Evolutionary conservation across 2,888 invertebrate genomes (phyloP), one percentile per base, ranked within the genome.

Genomic region (Lasioglossum leucozonium): DNA sequence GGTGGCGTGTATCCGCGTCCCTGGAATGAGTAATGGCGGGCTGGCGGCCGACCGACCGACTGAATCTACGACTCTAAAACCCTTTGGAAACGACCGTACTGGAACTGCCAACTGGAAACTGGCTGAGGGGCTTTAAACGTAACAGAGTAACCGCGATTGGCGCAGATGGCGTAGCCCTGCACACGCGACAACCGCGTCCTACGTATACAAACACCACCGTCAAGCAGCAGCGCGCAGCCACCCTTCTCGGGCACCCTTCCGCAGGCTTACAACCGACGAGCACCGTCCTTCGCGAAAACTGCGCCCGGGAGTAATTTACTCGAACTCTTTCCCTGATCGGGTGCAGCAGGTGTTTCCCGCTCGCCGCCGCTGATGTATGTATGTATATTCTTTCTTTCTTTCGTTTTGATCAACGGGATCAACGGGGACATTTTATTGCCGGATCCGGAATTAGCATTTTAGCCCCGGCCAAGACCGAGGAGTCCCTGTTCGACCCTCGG

Each of bases 131-230:
- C 83, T 90, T 90, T 87, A 89, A n/a, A 88, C 90, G 87, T 89
- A 83, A 87, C 88, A 87, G 86, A 84, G 89, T 81, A 88, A 90
- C 91, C 92, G 90, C 93, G 94, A 93, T 94, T 93, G 93, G 91
- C 92, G 91, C 94, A 94, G 94, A 94, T 94, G 93, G 92, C 91
- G 92, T 72, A 72, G 40, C 79, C 79, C 91, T 88, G 80, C 58
- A 67, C 81, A 55, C 79, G 77, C 77, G 86, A 79, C 65, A 77
- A 69, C 69, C 37, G 67, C 37, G 67, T 67, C 67, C 76, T 30
- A 42, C 40, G 72, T 65, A 55, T 51, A 82, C 55, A 55, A 55
- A 55, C 80, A 69, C 74, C 80, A 69, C 74, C 40, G 67, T 42
- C 37, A 22, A 76, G 34, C 62, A 55, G n/a, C 37, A 6, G 16